These are phyloP conservation scores for Cynodonichthys magdalenae DNA, from an alignment of 2,797 vertebrate species.

Conservation along the genomic window DNA sequence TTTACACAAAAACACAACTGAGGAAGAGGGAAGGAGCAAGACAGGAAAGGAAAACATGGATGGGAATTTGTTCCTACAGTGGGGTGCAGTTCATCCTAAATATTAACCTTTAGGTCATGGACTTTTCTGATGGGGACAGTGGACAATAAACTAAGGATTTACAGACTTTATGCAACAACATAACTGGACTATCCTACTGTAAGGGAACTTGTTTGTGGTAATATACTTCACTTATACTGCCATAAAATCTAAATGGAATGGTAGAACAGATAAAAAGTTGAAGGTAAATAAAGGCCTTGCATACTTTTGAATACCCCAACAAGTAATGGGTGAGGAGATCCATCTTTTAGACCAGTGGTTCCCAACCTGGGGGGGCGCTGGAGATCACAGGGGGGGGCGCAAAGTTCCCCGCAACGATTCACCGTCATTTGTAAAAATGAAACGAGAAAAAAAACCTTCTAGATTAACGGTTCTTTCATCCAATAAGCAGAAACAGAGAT, in stretches of 20 bases:
- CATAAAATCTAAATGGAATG: conserved; percentile 11
- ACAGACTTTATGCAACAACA: conserved; percentile 31
- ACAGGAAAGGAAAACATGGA: neutral
- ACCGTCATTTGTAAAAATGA: no score
- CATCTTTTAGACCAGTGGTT: no score
- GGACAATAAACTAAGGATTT: conserved; percentile 47
- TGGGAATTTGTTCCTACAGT: conserved; percentile 49
- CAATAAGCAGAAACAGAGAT: no score
- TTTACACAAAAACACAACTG: conserved; percentile 44
- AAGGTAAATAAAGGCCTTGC: conserved; percentile 15
- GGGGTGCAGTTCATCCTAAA: conserved; percentile 53
- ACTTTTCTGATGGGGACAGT: conserved; percentile 44
- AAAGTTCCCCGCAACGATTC: no score
- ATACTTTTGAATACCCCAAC: conserved; percentile 13
- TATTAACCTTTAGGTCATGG: conserved; percentile 68
- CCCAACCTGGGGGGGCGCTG: no score
- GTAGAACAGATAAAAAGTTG: neutral
- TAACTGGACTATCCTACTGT: conserved; percentile 35
- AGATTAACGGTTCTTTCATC: no score
- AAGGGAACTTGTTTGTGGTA: conserved; percentile 53
- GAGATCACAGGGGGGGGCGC: no score
- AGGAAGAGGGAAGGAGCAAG: conserved; percentile 15
- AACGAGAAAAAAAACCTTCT: no score
- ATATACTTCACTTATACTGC: conserved; percentile 50
- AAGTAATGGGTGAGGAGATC: neutral